Evolutionary conservation across 2,797 vertebrate genomes (phyloP), one percentile per base, ranked within the genome.

Genomic region (Ataeniobius toweri): DNA sequence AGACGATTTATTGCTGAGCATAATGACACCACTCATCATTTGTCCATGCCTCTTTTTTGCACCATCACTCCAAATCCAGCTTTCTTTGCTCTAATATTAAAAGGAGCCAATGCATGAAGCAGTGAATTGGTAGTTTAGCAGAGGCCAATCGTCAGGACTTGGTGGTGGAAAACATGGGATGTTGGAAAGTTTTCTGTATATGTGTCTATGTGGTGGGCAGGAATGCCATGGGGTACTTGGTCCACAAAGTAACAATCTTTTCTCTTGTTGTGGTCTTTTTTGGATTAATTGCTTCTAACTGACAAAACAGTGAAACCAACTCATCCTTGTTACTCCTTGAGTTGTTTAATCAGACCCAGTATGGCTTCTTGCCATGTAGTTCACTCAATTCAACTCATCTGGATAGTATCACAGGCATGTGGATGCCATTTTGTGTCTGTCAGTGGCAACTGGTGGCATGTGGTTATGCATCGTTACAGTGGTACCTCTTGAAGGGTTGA

Each of bases 361-460:
- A 36, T 22, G 16, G 31, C 7, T 22, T 12, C 31, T 65, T 65
- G 63, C 39, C 63, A 41, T 41, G 31, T 41, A 50, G 16, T 51
- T 85, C 68, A 69, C 39, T 71, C 16, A 16, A 56, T 76, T 79
- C 58, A 20, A 74, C 68, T 89, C 82, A 89, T 91, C 85, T 91
- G 88, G 83, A 88, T 79, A 77, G 73, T 81, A 82, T 88, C 83
- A 46, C 13, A 28, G 79, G 82, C 88, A 90, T 85, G 86, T 85
- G 89, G 88, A 77, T 86, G 79, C 82, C 86, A 90, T 88, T 84
- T 89, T 91, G 87, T 78, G 73, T 81, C 73, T 78, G 82, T 85
- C 76, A 59, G 74, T 56, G 86, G 86, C 7, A 59, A 86, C 80
- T 82, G 83, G 74, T 78, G 81, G 58, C 36, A 31, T 83, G 79